phyloP scores from a whole-genome alignment of 2,797 vertebrate genomes.

The Lepidocolaptes lacrymiger region DNA sequence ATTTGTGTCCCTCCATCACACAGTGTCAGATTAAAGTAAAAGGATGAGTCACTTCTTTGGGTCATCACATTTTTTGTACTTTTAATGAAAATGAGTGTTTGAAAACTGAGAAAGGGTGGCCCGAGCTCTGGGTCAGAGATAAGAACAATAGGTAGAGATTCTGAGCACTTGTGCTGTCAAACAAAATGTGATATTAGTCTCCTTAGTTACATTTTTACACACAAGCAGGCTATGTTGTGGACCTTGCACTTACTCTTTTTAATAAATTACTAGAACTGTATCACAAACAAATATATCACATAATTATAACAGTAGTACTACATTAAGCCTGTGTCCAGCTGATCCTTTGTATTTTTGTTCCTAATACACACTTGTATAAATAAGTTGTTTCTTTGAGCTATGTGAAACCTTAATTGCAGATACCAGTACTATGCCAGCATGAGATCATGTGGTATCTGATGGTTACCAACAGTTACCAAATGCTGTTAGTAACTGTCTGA shows the following conservation, averaged over 20 bases:
- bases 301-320: neutral
- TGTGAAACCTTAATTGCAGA: neutral
- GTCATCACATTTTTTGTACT: neutral
- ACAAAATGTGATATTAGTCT: neutral
- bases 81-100: neutral
- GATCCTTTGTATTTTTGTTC: constrained; percentile 3
- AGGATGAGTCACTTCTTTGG: neutral
- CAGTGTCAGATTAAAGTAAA: neutral
- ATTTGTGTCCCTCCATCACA: neutral
- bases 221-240: neutral
- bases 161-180: neutral
- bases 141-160: neutral
- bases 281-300: neutral
- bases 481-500: neutral
- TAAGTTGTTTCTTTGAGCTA: neutral
- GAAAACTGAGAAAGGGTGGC: neutral
- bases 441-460: neutral
- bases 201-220: neutral
- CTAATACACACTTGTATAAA: neutral
- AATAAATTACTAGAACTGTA: neutral
- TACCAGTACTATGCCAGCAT: neutral
- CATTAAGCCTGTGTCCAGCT: neutral
- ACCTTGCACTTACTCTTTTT: neutral
- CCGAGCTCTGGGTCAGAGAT: neutral
- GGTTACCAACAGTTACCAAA: constrained; percentile 19